These are phyloP conservation scores for Plebejus melissa DNA, from an alignment of 2,888 invertebrate genomes.

Conservation along the genomic window DNA sequence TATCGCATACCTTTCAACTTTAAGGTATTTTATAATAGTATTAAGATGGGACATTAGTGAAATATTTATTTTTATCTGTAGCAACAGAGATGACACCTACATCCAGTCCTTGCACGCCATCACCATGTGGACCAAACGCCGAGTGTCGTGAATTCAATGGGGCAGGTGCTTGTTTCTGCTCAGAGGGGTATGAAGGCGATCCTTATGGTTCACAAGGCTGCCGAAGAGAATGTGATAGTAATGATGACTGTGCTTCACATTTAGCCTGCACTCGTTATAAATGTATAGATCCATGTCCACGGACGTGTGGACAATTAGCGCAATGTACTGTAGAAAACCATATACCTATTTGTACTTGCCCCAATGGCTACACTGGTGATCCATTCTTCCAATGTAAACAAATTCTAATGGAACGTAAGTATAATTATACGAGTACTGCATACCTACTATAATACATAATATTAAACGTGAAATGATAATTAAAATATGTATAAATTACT, in stretches of 20 bases:
- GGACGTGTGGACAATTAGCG: slow-evolving; percentile 89
- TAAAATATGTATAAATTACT: neutral
- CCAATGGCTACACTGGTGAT: slow-evolving; percentile 87
- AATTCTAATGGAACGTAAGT: slow-evolving; percentile 65
- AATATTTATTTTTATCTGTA: slow-evolving; percentile 29
- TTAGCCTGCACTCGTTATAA: slow-evolving; percentile 89
- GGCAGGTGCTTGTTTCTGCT: slow-evolving; percentile 91
- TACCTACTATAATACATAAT: neutral
- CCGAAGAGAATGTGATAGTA: slow-evolving; percentile 87
- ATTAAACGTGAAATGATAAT: neutral
- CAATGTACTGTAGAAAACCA: slow-evolving; percentile 89
- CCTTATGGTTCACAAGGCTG: slow-evolving; percentile 87
- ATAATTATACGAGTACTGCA: neutral
- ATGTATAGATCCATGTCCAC: slow-evolving; percentile 91
- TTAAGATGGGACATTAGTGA: neutral
- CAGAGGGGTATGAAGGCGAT: slow-evolving; percentile 88
- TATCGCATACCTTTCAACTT: neutral
- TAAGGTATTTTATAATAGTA: neutral
- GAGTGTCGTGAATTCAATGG: slow-evolving; percentile 90
- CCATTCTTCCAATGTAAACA: slow-evolving; percentile 88
- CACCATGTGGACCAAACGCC: slow-evolving; percentile 91
- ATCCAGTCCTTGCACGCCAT: slow-evolving; percentile 88
- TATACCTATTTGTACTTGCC: slow-evolving; percentile 88
- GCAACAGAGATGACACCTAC: slow-evolving; percentile 80
- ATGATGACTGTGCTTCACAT: slow-evolving; percentile 85